Conservation (phyloP, 1,140 invertebrate species). For the Pseudomyrmex flavicornis region DNA sequence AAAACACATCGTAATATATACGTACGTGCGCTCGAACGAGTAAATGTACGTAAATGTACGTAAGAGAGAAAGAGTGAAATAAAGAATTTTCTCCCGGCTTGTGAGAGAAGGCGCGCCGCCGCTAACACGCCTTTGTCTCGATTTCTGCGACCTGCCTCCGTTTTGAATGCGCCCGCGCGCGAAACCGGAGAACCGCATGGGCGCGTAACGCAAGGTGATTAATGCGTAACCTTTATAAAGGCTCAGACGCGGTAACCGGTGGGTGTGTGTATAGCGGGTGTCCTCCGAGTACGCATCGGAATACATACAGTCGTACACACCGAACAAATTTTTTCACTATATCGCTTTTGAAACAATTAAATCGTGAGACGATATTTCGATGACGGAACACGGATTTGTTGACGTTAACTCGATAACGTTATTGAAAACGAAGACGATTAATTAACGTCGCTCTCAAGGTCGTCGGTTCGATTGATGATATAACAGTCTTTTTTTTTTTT, state of each 20-base stretch:
- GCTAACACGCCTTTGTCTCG: conserved; percentile 70
- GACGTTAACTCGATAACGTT: background rate
- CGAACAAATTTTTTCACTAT: too few relatives aligned
- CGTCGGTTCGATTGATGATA: background rate
- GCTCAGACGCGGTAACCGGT: conserved; percentile 20
- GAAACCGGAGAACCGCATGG: conserved; percentile 66
- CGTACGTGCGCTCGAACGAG: too few relatives aligned
- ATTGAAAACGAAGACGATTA: conserved; percentile 16
- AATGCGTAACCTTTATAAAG: conserved; percentile 76
- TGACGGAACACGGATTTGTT: background rate
- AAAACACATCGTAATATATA: conserved; percentile 5
- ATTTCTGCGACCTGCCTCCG: conserved; percentile 65
- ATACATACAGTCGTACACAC: too few relatives aligned
- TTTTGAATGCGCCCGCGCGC: conserved; percentile 66
- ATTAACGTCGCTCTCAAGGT: conserved; percentile 31
- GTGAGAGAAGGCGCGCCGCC: conserved; percentile 66
- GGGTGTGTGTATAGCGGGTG: conserved; percentile 60
- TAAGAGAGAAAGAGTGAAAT: conserved; percentile 59
- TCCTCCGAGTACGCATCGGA: conserved; percentile 24
- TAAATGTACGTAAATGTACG: background rate
- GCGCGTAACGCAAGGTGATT: conserved; percentile 71
- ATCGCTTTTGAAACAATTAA: background rate
- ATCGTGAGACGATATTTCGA: background rate
- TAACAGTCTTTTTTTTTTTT: conserved; percentile 52
- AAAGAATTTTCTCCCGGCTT: conserved; percentile 63